phyloP scores from a whole-genome alignment of 1,140 invertebrate species.

The Hylyphantes graminicola region DNA sequence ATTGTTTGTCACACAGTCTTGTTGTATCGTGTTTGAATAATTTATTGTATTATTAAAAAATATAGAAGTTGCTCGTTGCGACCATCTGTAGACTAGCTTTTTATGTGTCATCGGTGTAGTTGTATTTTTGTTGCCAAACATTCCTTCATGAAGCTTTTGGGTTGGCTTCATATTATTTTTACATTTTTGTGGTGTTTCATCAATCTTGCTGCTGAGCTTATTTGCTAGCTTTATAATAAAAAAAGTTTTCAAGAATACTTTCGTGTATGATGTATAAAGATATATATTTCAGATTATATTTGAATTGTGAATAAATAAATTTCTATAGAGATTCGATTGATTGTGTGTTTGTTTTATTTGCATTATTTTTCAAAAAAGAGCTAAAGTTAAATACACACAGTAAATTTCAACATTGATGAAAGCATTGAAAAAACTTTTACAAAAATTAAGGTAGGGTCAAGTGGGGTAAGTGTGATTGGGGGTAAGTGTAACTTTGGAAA shows the following conservation, averaged over 20 bases:
- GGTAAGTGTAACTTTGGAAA: too few species aligned
- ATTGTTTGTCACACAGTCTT: constrained; percentile 8
- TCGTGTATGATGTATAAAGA: constrained; percentile 33
- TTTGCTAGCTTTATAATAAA: constrained; percentile 9
- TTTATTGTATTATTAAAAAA: constrained; percentile 11
- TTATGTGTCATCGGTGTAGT: constrained; percentile 34
- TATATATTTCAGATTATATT: constrained; percentile 29
- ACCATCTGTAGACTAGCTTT: constrained; percentile 30
- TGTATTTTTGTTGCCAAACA: constrained; percentile 36
- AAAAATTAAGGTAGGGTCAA: too few species aligned
- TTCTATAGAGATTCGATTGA: constrained; percentile 25
- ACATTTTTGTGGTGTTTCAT: constrained; percentile 26
- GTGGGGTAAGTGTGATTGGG: too few species aligned
- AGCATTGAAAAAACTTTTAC: too few species aligned
- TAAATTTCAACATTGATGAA: too few species aligned
- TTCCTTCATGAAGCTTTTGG: constrained; percentile 28
- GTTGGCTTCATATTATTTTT: constrained; percentile 18
- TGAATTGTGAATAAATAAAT: constrained; percentile 31
- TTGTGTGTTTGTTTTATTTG: too few species aligned
- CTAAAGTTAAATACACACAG: too few species aligned
- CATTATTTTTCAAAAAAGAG: too few species aligned
- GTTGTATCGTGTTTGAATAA: constrained; percentile 38
- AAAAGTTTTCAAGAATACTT: not conserved
- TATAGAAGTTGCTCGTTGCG: not conserved
- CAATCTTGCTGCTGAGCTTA: constrained; percentile 27